These are phyloP conservation scores for Drosophila yooni DNA, from an alignment of 2,888 invertebrate species.

Conservation along the genomic window DNA sequence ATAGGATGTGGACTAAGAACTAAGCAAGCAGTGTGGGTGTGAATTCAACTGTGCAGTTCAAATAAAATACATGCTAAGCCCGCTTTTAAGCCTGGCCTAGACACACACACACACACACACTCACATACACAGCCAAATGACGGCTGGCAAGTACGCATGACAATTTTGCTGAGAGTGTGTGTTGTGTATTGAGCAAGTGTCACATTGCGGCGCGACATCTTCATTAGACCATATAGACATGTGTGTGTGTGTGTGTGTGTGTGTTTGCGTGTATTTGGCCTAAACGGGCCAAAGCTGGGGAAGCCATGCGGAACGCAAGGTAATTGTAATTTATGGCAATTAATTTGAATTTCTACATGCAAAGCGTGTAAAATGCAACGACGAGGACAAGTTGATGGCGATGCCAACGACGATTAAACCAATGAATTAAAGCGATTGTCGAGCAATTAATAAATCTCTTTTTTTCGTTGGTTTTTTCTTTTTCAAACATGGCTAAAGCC, in stretches of 20 bases:
- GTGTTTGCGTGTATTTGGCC: neutral
- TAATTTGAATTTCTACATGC: slow-evolving; percentile 81
- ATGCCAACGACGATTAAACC: slow-evolving; percentile 54
- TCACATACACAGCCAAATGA: neutral
- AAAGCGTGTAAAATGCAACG: slow-evolving; percentile 74
- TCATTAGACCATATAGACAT: slow-evolving; percentile 51
- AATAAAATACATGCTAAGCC: neutral
- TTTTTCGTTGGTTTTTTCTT: slow-evolving; percentile 25
- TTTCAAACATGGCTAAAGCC: slow-evolving; percentile 50
- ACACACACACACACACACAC: slow-evolving; percentile 16
- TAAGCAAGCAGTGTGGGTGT: neutral
- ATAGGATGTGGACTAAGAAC: neutral
- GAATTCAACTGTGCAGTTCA: neutral
- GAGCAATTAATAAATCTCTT: slow-evolving; percentile 75
- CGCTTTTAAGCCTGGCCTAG: slow-evolving; percentile 8
- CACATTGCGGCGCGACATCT: slow-evolving; percentile 55
- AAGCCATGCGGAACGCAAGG: slow-evolving; percentile 70
- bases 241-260: neutral
- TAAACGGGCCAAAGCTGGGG: slow-evolving; percentile 22
- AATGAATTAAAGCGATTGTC: slow-evolving; percentile 57
- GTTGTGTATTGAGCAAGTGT: slow-evolving; percentile 47
- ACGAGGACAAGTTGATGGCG: slow-evolving; percentile 57
- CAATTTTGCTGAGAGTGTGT: slow-evolving; percentile 46
- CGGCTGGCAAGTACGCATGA: slow-evolving; percentile 43
- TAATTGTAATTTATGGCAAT: slow-evolving; percentile 66